Evolutionary conservation across 2,113 vertebrate genomes (phyloP), one percentile per base, ranked within the genome.

Genomic region (Oenanthe melanoleuca): DNA sequence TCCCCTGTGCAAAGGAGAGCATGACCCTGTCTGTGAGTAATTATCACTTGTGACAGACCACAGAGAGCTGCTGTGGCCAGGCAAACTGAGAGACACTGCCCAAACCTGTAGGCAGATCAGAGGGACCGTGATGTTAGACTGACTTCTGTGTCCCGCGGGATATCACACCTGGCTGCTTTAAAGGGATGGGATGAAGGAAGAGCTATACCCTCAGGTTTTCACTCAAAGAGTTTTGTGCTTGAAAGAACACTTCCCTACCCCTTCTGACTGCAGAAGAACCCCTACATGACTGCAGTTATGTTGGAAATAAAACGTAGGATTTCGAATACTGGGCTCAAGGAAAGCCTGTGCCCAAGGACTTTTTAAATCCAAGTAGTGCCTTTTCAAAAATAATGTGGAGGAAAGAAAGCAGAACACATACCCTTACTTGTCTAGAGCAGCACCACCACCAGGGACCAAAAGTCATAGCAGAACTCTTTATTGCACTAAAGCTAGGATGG

Each of bases 11-110:
- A 93, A 55, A 56, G 74, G 69, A 45, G 88, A 95, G 80, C 88
- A 29, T 7, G 80, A 95, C 83, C 91, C 86, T 21, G 2, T 86
- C 93, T 97, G 96, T 0, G 10, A 93, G 37, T 37, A 80, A 96
- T 96, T 96, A 97, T 92, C 92, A 75, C 88, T 95, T 95, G 47
- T 56, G 86, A 80, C 8, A 92, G 31, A 71, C 61, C 52, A 53
- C 10, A 4, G 87, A 59, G 92, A 88, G 80, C 67, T 71, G 64
- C 69, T 86, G 82, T 77, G 93, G 50, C 56, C 79, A 78, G 0
- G 28, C 59, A 44, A 75, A 45, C 89, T 85, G 50, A 60, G 70
- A 91, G 66, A 57, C 44, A 38, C 42, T 81, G 56, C 40, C 88
- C 80, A 74, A 93, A 94, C 66, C 81, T 74, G 44, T 6, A 57